These are phyloP conservation scores for Diachrysia chrysitis DNA, from an alignment of 2,888 invertebrate genomes.

Conservation along the genomic window DNA sequence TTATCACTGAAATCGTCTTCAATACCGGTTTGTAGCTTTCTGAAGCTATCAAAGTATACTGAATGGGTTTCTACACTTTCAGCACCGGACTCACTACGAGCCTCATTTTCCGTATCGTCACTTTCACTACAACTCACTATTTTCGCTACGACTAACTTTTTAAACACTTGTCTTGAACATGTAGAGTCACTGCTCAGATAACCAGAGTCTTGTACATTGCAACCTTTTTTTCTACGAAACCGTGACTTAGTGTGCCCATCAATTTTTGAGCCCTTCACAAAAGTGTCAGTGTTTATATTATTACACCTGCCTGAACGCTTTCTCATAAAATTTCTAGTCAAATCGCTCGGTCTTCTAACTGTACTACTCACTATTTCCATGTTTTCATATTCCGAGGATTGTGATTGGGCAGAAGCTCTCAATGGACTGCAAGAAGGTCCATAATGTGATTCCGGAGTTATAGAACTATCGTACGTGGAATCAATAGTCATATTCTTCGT, in stretches of 20 bases:
- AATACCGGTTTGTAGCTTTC: conserved; percentile 79
- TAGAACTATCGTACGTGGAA: conserved; percentile 63
- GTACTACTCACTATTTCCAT: conserved; percentile 61
- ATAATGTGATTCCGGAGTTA: conserved; percentile 69
- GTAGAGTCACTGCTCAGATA: conserved; percentile 95
- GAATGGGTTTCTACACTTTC: conserved; percentile 96
- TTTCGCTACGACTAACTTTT: conserved; percentile 84
- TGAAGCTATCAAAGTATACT: conserved; percentile 94
- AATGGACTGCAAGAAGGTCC: conserved; percentile 78
- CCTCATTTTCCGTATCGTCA: conserved; percentile 94
- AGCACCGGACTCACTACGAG: conserved; percentile 95
- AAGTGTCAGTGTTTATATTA: conserved; percentile 80
- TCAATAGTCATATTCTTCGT: conserved; percentile 71
- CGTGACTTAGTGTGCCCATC: conserved; percentile 69
- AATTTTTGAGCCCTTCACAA: conserved; percentile 74
- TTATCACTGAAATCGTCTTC: conserved; percentile 67
- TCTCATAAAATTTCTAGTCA: conserved; percentile 69
- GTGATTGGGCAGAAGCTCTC: conserved; percentile 87
- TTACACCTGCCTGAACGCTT: conserved; percentile 64
- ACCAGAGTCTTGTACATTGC: conserved; percentile 92
- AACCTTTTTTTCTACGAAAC: conserved; percentile 78
- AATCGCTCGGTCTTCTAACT: conserved; percentile 61
- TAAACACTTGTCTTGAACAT: conserved; percentile 85
- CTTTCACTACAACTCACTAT: conserved; percentile 91
- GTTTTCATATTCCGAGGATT: conserved; percentile 87